Conservation (phyloP, 92 coral and sea anemone species). For the Hydrozoanthus gracilis region DNA sequence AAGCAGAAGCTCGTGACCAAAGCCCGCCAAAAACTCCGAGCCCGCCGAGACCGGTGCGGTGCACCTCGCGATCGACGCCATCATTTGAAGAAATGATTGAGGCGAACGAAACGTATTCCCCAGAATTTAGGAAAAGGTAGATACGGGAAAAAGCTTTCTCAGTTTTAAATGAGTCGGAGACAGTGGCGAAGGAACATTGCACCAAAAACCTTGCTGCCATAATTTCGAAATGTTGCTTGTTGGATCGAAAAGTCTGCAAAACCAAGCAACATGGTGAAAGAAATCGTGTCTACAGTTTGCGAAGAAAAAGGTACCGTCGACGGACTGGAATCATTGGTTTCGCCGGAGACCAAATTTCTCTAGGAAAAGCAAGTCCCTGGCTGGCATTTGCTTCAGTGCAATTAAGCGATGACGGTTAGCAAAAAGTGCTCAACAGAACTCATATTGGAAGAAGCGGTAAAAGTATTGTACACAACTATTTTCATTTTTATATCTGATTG, state of each 20-base stretch:
- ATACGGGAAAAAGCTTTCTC: not conserved
- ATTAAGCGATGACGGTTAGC: not conserved
- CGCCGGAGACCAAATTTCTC: not conserved
- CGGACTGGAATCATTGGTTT: not conserved
- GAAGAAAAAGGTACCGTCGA: not conserved
- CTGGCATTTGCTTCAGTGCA: not conserved
- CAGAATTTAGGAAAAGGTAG: not conserved
- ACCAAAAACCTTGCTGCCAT: not conserved
- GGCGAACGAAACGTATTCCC: not conserved
- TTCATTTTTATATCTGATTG: too few relatives aligned
- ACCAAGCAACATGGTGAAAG: conserved; percentile 13
- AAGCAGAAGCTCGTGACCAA: not conserved
- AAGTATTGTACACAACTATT: too few relatives aligned
- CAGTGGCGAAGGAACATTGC: conserved; percentile 20
- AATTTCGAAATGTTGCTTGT: not conserved
- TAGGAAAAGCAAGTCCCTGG: not conserved
- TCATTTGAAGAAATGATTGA: too few relatives aligned
- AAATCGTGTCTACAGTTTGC: not conserved
- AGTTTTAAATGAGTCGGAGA: not conserved
- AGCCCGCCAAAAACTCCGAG: conserved; percentile 1
- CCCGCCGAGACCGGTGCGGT: not conserved
- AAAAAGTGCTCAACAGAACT: too few relatives aligned
- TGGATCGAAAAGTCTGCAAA: not conserved
- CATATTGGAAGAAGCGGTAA: too few relatives aligned
- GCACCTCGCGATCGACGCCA: not conserved